Base-by-base conservation (phyloP, 2,888 invertebrate species). In the Dynastes tityus region DNA sequence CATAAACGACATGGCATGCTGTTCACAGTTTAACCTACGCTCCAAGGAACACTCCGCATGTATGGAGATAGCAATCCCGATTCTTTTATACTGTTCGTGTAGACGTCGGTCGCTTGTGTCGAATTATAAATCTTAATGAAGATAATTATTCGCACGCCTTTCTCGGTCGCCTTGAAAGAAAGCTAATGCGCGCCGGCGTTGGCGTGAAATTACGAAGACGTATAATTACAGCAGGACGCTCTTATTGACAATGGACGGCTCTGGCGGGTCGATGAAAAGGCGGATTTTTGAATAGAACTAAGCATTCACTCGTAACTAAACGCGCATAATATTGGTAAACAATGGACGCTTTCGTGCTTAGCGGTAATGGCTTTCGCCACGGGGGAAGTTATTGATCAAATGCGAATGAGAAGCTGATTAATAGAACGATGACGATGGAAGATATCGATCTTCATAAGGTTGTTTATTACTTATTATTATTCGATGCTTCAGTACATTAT, bases 21-120 rank as follows among this genome's bases (percentile, higher is more conserved):
- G 67, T 67, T 67, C 71, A 71, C 71, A 51, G 49, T 40, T 73
- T 40, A 73, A 58, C 73, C 73, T 73, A 73, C 73, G 58, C 73
- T 16, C 40, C 32, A 71, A 53, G 40, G 67, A 67, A 67, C 32
- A 16, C 16, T 9, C 29, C 58, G 37, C 27, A 11, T 45, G 11
- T 45, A 45, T 40, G 5, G 5, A 58, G 61, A 73, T 73, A 73
- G 37, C 37, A 40, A 73, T 73, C 73, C 58, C 40, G 9, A 55
- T 16, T 73, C 37, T 73, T 58, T 70, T 40, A 22, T 71, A 58
- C 27, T 5, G 13, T 55, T n/a, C 40, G 40, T 55, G 16, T 29
- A 40, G 70, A 70, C 73, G 67, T 73, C 37, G 22, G 13, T 40
- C 22, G 22, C 22, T 22, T 73, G 32, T 37, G 32, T 37, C 58